Conservation (phyloP, 2,113 vertebrate species). For the Carettochelys insculpta region DNA sequence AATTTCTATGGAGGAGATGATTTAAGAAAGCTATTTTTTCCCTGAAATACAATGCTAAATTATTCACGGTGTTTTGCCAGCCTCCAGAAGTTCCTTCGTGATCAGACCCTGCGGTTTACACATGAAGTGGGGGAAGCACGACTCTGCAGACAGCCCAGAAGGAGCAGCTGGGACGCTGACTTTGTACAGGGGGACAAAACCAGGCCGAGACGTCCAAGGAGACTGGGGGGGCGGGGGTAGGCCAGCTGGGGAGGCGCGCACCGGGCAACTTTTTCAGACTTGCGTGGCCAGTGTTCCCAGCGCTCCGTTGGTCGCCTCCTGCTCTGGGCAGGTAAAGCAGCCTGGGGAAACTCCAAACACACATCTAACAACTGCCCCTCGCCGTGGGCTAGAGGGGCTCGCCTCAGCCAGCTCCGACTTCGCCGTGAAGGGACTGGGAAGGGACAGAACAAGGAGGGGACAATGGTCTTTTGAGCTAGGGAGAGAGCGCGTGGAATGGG, state of each 20-base stretch:
- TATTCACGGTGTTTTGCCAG: conserved; percentile 82
- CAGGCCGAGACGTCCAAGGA: not conserved
- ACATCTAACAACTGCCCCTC: not conserved
- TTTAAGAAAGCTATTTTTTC: conserved; percentile 82
- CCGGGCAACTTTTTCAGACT: not conserved
- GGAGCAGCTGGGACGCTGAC: not conserved
- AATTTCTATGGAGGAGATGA: conserved; percentile 79
- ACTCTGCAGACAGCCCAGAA: conserved; percentile 1
- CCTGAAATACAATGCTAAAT: conserved; percentile 82
- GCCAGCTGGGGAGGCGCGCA: not conserved
- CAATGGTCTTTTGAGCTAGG: not conserved
- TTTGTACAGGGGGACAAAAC: not conserved
- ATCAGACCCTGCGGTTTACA: conserved; percentile 65
- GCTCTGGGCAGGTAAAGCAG: no score
- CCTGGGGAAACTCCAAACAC: not conserved
- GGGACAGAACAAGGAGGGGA: not conserved
- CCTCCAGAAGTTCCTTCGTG: conserved; percentile 79
- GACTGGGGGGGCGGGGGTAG: no score
- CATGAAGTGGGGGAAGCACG: conserved; percentile 57
- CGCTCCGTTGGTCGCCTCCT: not conserved
- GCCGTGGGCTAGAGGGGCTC: not conserved
- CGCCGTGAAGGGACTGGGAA: not conserved
- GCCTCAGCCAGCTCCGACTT: not conserved
- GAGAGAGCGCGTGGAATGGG: not conserved
- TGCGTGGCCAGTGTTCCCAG: not conserved